Evolutionary conservation across 2,797 vertebrate species (phyloP).

Genomic region (Ispidina lecontei): DNA sequence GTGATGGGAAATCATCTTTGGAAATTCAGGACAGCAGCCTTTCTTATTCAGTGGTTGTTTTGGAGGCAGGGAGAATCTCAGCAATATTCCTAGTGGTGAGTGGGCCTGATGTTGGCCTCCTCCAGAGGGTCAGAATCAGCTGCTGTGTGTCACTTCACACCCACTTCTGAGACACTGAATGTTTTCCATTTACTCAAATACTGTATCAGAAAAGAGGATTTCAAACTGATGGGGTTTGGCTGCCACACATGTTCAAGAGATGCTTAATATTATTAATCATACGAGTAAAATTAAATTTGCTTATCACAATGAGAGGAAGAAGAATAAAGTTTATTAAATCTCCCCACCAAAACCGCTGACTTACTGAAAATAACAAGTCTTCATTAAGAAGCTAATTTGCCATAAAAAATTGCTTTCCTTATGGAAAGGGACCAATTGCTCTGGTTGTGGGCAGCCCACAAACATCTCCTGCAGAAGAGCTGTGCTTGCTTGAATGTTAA

Average conservation of each 20-base stretch:
- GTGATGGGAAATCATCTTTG: not conserved
- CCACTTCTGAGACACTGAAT: not conserved
- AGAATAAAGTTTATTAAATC: conserved; percentile 55
- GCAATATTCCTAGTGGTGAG: not conserved
- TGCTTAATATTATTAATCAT: conserved; percentile 28
- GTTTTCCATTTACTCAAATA: not conserved
- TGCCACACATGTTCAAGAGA: not conserved
- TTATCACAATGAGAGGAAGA: conserved; percentile 27
- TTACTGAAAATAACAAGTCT: conserved; percentile 42
- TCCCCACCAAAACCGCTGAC: conserved; percentile 27
- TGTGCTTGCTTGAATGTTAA: not conserved
- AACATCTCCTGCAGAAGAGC: not conserved
- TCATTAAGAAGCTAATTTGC: conserved; percentile 56
- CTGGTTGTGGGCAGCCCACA: not conserved
- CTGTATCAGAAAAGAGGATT: not conserved
- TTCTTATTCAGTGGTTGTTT: not conserved
- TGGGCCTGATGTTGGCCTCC: not conserved
- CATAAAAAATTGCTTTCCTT: conserved; percentile 29
- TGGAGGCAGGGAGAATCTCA: not conserved
- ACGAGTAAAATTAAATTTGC: conserved; percentile 34
- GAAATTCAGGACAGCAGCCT: not conserved
- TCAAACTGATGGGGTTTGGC: not conserved
- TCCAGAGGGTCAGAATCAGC: not conserved
- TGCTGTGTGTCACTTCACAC: not conserved
- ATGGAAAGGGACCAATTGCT: not conserved